Base-by-base conservation (phyloP, 1,140 invertebrate genomes). In the Nasonia giraulti region DNA sequence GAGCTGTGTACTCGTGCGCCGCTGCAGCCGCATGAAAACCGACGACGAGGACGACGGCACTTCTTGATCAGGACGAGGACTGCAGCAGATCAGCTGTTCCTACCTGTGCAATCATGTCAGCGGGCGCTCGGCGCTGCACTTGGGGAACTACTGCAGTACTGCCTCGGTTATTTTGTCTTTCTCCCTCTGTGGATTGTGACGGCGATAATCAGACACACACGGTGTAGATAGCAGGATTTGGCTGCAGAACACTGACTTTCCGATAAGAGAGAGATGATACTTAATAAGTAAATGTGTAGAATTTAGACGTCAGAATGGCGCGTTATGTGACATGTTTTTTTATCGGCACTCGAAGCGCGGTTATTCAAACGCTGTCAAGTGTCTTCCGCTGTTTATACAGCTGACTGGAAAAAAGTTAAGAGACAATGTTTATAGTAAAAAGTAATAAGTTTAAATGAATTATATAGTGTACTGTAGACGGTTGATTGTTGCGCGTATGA, bases 21-120 rank as follows among this genome's bases (percentile, higher is more conserved):
- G 31, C n/a, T 78, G 77, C 27, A 27, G 27, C 66, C 31, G 76
- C 76, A 80, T 78, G 68, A 69, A 77, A 76, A 47, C 68, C 37
- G 23, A 27, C 11, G 47, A 37, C 44, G n/a, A 40, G 5, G 76
- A 17, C 40, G n/a, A 20, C 20, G 76, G 20, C 44, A 50, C 76
- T 78, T n/a, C 47, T 33, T 10, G 55, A 76, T 68, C 74, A 69
- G 17, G 14, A 33, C 86, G 88, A 88, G 87, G 83, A 76, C 71
- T 84, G 80, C 84, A 82, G 78, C 84, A 80, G 87, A 89, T 91
- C 89, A 90, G 88, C 89, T 90, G 89, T 89, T 90, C 88, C 88
- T 80, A 88, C 83, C 87, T 86, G 85, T n/a, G 20, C 77, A 37
- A 44, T 74, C 81, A 82, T 82, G 27, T 27, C n/a, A 37, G 44